These are phyloP conservation scores for Maniola jurtina DNA, from an alignment of 1,140 invertebrate genomes.

Conservation along the genomic window DNA sequence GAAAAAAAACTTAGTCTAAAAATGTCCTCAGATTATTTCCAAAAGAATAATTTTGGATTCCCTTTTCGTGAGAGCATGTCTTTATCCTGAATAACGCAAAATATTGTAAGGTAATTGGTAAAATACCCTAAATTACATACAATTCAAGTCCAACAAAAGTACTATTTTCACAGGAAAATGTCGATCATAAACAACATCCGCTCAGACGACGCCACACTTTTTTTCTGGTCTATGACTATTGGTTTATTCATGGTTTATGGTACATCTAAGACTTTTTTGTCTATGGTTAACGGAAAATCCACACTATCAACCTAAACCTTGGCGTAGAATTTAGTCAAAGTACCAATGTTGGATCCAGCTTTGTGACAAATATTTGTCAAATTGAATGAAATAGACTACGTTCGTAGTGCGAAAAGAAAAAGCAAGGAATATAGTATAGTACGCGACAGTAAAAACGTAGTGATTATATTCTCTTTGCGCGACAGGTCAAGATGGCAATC, in stretches of 20 bases:
- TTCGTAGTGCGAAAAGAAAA: no score
- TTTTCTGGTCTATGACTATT: constrained; percentile 35
- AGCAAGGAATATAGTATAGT: no score
- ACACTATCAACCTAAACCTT: not conserved
- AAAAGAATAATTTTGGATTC: constrained; percentile 17
- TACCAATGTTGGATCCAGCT: no score
- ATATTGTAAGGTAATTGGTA: constrained; percentile 25
- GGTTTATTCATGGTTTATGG: not conserved
- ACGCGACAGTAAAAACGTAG: no score
- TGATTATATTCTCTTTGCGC: no score
- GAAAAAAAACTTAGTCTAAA: constrained; percentile 56
- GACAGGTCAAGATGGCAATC: no score
- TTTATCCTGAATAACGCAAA: constrained; percentile 21
- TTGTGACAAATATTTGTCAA: no score
- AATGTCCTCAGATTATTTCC: constrained; percentile 18
- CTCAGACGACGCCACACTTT: constrained; percentile 63
- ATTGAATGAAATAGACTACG: no score
- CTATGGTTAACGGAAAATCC: not conserved
- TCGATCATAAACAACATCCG: constrained; percentile 75
- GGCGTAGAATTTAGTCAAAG: not conserved
- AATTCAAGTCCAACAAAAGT: constrained; percentile 43
- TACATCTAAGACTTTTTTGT: not conserved
- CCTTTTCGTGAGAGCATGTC: constrained; percentile 6
- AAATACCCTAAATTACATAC: constrained; percentile 34
- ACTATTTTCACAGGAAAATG: constrained; percentile 64